Evolutionary conservation across 2,888 invertebrate genomes (phyloP).

Genomic region (Nasonia oneida): DNA sequence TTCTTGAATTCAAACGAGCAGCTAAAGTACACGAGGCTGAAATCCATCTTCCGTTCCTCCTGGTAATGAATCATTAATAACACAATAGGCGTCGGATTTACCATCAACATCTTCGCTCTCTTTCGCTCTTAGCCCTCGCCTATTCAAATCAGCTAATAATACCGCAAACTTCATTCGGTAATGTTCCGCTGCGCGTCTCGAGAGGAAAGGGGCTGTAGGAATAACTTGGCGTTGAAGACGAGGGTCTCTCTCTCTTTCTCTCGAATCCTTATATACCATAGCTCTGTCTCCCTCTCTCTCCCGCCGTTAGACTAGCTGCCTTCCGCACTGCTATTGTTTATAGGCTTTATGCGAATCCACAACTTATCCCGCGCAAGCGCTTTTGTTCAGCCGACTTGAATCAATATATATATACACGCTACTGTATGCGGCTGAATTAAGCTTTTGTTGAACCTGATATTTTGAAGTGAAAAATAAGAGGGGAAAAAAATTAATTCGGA

Average conservation of each 20-base stretch:
- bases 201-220: not conserved
- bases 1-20: not conserved
- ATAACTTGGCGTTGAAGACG: conserved; percentile 17
- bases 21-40: not conserved
- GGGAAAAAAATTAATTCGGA: not conserved
- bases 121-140: not conserved
- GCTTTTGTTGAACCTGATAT: not conserved
- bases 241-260: not conserved
- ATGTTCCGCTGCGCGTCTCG: conserved; percentile 18
- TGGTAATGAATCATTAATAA: conserved; percentile 43
- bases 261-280: not conserved
- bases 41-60: not conserved
- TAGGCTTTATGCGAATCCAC: not conserved
- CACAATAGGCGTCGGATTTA: conserved; percentile 51
- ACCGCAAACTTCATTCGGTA: conserved; percentile 51
- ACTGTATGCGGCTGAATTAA: conserved; percentile 9
- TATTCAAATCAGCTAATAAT: conserved; percentile 58
- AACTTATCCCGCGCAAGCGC: not conserved
- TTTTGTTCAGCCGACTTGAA: not conserved
- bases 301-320: not conserved
- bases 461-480: not conserved
- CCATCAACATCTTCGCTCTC: conserved; percentile 40
- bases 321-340: not conserved
- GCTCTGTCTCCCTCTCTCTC: not conserved
- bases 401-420: not conserved